Percentiles rank a stretch among this genome's conserved stretches.
These are phyloP conservation scores for Phyllotis vaccarum DNA, from an alignment of 2,797 vertebrate genomes.

Conservation along the genomic window DNA sequence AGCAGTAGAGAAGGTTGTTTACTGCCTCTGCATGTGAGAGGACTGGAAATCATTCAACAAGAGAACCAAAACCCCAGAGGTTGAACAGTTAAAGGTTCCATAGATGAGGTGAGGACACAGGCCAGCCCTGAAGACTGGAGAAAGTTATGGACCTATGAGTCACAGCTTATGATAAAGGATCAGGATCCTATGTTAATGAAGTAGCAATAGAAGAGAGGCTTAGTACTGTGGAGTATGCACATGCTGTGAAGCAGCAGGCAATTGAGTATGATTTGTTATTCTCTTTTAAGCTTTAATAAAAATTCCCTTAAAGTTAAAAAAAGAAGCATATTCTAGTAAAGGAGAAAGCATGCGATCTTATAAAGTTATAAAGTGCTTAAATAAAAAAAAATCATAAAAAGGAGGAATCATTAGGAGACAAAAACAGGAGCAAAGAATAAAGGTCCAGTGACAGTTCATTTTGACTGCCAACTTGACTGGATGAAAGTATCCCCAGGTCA, in stretches of 20 bases:
- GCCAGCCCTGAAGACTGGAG: background rate
- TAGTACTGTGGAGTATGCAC: background rate
- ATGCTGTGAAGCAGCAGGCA: background rate
- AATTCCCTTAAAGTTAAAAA: background rate
- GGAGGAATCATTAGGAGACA: background rate
- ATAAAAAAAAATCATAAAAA: background rate
- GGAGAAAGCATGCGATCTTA: background rate
- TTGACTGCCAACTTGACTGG: background rate
- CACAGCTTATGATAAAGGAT: rapidly evolving
- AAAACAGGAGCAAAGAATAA: background rate
- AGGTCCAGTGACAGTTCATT: background rate
- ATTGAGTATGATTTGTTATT: background rate
- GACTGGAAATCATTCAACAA: background rate
- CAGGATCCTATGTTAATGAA: background rate
- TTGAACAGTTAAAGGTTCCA: background rate
- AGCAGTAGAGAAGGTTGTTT: background rate
- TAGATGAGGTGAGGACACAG: background rate
- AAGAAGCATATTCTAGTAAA: background rate
- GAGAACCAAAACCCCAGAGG: background rate
- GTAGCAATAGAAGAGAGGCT: background rate
- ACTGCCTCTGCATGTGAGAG: background rate
- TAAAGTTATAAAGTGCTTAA: background rate
- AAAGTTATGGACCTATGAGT: background rate
- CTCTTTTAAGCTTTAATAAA: background rate
- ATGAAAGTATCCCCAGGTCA: background rate